Evolutionary conservation across 2,888 invertebrate species (phyloP), one percentile per base, ranked within the genome.

Genomic region (Ernsta delagoae): DNA sequence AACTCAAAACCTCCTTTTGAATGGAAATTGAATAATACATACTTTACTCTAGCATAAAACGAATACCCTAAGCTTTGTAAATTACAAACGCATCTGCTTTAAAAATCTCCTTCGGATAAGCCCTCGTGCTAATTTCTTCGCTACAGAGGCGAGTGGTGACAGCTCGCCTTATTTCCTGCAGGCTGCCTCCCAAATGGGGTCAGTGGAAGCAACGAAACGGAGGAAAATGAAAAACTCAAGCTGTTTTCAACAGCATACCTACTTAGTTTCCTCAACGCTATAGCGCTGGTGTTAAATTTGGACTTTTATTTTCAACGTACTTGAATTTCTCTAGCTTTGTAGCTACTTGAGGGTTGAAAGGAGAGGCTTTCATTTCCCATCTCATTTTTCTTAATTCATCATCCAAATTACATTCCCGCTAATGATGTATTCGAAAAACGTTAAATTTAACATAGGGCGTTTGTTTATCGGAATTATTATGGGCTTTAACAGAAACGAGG

Each of bases 121-220:
- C 66, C 34, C 60, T 66, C 54, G 66, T 34, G 60, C 66, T 66
- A 66, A 60, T 66, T 60, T 59, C 66, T 45, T 11, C 39, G 53
- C 31, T 36, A 24, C 24, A 24, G 3, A 34, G n/a, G 59, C 59
- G 34, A 59, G 11, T 57, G 57, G 39, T 12, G 16, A 34, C 67
- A 36, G 61, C 60, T 48, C 24, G 50, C 39, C 65, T 60, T 45
- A 43, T 54, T 60, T 54, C 60, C 60, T 61, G 53, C 12, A 24
- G 61, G 54, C 36, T 53, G 48, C 59, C 53, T 41, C n/a, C 53
- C 16, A 45, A 67, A 67, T 56, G 54, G 12, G 67, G 60, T 56
- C 67, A 67, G 45, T 36, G 24, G 59, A 16, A 59, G 12, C 36
- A 45, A 66, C 54, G 43, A 64, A 63, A 64, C 60, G 34, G 11